Evolutionary conservation across 2,888 invertebrate species (phyloP).

Genomic region (Limnephilus auricula): DNA sequence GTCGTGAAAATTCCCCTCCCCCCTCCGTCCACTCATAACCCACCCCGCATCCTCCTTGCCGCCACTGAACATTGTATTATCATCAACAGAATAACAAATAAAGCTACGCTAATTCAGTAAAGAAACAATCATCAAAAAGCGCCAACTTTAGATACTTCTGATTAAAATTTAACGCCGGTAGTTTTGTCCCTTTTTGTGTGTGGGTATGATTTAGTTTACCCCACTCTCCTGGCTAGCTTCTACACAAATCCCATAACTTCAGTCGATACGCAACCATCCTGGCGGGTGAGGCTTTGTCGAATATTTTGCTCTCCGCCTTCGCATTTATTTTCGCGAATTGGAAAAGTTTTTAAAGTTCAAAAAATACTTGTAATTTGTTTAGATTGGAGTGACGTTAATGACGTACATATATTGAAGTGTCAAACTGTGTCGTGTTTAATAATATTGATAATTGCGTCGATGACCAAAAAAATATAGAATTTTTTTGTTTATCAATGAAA

Average conservation of each 20-base stretch:
- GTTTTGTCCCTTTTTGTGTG: not conserved
- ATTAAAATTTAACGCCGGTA: not conserved
- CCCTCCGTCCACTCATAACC: no score
- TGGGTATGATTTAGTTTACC: not conserved
- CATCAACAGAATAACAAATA: not conserved
- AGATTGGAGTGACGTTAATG: not conserved
- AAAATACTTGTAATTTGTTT: not conserved
- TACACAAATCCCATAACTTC: slow-evolving; percentile 6
- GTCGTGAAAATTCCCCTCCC: no score
- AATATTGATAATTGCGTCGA: not conserved
- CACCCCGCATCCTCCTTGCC: no score
- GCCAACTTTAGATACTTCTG: no score
- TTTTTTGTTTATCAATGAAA: not conserved
- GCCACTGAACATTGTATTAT: not conserved
- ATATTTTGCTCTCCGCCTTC: not conserved
- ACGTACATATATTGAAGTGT: not conserved
- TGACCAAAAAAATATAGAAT: not conserved
- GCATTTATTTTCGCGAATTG: not conserved
- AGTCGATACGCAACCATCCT: slow-evolving; percentile 44
- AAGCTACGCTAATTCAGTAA: not conserved
- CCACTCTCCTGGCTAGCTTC: not conserved
- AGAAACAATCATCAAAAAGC: not conserved
- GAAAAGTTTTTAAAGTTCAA: not conserved
- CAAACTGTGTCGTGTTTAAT: not conserved
- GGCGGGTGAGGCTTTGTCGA: not conserved